Evolutionary conservation across 2,797 vertebrate species (phyloP), one percentile per base, ranked within the genome.

Genomic region (Chlorospingus flavigularis): DNA sequence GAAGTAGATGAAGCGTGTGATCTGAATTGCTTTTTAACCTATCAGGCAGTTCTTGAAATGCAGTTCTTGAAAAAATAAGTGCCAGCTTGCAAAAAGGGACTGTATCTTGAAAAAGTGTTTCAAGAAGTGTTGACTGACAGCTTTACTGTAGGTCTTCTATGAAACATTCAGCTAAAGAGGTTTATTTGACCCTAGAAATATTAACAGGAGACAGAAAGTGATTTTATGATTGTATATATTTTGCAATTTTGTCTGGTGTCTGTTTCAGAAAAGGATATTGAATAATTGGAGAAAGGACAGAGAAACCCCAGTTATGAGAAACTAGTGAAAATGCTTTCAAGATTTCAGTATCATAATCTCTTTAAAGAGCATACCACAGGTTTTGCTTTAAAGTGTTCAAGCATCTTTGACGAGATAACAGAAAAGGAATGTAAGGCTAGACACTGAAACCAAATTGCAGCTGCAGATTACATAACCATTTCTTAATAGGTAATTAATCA

Each of bases 101-200:
- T 74, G 31, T 67, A 25, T 79, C 53, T 86, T 94, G 57, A 48
- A 71, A 77, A 68, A 45, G 26, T 71, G 68, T 77, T 77, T 82
- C 42, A 30, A 31, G 53, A 75, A 82, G 18, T 2, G 1, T 42
- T 74, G 63, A 57, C 37, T 77, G 68, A 42, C 45, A 71, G 50
- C n/a, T 83, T 87, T 61, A 57, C 33, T 74, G 33, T 28, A 73
- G 31, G 39, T 77, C 11, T 76, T 58, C 37, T 3, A 1, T 57
- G 45, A 74, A 86, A 35, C 3, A 26, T 74, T 92, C 61, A 57
- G n/a, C 53, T 92, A 47, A 88, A 87, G 65, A 76, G 30, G 11
- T 74, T 92, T 57, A 57, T 82, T 94, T 94, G 71, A 80, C 61
- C 50, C 61, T 74, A 68, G 45, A 90, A 91, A 80, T 71, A 54